A percentile compares a stretch with the other conserved stretches of the same genome.
These are phyloP conservation scores for Cotesia congregata DNA, from an alignment of 2,888 invertebrate species.

Conservation along the genomic window DNA sequence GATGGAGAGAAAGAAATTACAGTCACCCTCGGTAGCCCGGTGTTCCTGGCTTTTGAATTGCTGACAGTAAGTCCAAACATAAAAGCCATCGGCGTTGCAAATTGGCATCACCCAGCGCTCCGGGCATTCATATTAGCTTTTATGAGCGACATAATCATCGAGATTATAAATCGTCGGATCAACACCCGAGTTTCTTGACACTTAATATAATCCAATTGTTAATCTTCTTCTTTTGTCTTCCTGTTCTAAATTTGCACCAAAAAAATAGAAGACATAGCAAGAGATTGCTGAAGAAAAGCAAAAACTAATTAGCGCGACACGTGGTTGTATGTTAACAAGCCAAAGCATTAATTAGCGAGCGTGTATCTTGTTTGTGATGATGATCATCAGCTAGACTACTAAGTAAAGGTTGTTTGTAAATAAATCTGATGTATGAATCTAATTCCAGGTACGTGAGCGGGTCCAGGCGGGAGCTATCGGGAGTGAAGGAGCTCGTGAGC, in stretches of 20 bases:
- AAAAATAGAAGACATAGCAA: neutral
- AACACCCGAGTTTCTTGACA: constrained; percentile 17
- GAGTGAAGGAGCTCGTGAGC: constrained; percentile 64
- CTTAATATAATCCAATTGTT: constrained; percentile 12
- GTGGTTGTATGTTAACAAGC: constrained; percentile 21
- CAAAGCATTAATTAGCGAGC: constrained; percentile 23
- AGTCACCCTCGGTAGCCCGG: constrained; percentile 30
- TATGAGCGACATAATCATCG: neutral
- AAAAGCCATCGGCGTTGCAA: constrained; percentile 34
- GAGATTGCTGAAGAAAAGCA: neutral
- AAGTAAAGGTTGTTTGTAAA: neutral
- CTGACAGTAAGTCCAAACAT: constrained; percentile 37
- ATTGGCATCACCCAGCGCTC: constrained; percentile 38
- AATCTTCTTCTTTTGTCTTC: neutral
- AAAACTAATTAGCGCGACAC: constrained; percentile 15
- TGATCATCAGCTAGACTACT: neutral
- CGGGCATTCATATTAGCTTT: constrained; percentile 17
- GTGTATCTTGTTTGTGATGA: neutral
- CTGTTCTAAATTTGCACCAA: neutral
- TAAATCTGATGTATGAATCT: constrained; percentile 22
- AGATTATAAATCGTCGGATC: neutral
- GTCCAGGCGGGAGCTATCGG: constrained; percentile 63
- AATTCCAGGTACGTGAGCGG: constrained; percentile 60
- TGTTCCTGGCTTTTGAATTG: constrained; percentile 30
- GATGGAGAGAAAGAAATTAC: constrained; percentile 14